Base-by-base conservation (phyloP, 2,888 invertebrate species). In the Drosophila ezoana region DNA sequence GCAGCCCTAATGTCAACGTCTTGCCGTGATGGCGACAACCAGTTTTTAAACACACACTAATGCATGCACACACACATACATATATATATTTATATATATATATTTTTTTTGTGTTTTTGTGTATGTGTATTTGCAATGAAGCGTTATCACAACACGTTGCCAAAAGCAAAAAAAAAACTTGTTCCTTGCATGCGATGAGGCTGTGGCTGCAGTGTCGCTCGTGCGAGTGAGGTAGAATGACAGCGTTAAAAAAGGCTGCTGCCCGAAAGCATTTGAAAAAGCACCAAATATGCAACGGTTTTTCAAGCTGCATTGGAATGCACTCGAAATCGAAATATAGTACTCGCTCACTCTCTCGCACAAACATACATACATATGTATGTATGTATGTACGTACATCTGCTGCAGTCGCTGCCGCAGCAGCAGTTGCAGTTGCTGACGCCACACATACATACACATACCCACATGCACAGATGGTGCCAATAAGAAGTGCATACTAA, bases 401-500 rank as follows among this genome's bases (percentile, higher is more conserved):
- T 16, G 18, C 16, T 53, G 53, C 53, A 53, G 43, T 43, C 40
- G 52, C 40, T 14, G n/a, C 38, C 38, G 23, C 43, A 23, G 52
- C 53, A 47, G 38, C 72, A 40, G 43, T 33, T 35, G 38, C 43
- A 66, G 56, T 33, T 59, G 61, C 45, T 61, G 75, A 53, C 67
- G 49, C 49, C 56, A 56, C 51, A 48, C 44, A 59, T 20, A 18
- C 18, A n/a, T 10, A 51, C 60, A 56, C 43, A 43, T 40, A 52
- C 32, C 23, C 57, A 49, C 51, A 56, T 71, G 72, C 72, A 64
- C 77, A 73, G 73, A 65, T 77, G 80, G 64, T 78, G 77, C 74
- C 82, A 83, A 85, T 85, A 83, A 82, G 87, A 85, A 82, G 68
- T 82, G 81, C 86, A 85, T 76, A 38, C 71, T 44, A 52, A 73